These are phyloP conservation scores for Sinosuthora webbiana DNA, from an alignment of 2,113 vertebrate species.

Conservation along the genomic window DNA sequence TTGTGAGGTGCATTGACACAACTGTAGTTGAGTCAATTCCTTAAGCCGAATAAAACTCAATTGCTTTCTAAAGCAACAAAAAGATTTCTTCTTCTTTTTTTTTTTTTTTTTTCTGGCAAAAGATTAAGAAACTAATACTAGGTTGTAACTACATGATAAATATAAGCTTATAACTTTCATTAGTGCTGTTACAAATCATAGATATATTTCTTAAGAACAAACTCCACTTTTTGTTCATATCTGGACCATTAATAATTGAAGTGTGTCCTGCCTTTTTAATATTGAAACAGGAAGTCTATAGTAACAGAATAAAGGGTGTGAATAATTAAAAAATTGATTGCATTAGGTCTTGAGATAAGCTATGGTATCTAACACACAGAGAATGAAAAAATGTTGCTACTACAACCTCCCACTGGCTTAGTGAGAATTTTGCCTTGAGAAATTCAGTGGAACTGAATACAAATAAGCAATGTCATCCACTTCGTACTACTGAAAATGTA, in stretches of 20 bases:
- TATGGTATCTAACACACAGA: background rate
- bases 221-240: conserved; percentile 1
- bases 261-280: background rate
- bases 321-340: background rate
- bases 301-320: background rate
- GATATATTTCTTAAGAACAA: background rate
- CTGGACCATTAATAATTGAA: conserved; percentile 31
- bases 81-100: background rate
- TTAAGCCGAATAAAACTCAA: background rate
- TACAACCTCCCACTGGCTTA: background rate
- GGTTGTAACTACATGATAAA: background rate
- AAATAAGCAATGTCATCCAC: background rate
- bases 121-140: background rate
- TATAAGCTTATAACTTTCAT: background rate
- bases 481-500: background rate
- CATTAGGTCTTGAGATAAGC: background rate
- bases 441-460: background rate
- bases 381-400: background rate
- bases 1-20: background rate
- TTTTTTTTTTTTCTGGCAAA: background rate
- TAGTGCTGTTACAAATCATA: background rate
- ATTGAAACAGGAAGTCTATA: background rate
- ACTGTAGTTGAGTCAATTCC: background rate
- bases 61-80: background rate
- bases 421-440: background rate